Percentiles rank a stretch among this genome's conserved stretches.
Evolutionary conservation across 2,113 vertebrate genomes (phyloP).

Genomic region (Hucho hucho): DNA sequence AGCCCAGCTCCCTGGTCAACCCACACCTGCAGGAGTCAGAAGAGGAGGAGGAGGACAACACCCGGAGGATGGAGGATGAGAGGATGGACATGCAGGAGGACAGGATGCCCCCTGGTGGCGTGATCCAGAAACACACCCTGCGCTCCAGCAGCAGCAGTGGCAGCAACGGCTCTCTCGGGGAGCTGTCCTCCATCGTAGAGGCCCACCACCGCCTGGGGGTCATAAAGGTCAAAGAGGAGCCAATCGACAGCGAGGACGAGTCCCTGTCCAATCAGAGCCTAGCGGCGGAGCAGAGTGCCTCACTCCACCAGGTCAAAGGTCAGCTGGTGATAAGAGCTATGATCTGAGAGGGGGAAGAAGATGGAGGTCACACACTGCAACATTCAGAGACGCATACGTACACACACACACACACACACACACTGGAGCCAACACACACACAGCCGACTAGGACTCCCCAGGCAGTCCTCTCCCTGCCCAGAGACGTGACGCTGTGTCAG

Average conservation of each 20-base stretch:
- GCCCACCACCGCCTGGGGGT: conserved; percentile 79
- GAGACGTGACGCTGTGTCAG: conserved; percentile 41
- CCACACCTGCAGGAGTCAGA: conserved; percentile 91
- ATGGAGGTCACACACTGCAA: conserved; percentile 56
- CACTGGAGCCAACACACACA: conserved; percentile 10
- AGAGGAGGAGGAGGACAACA: conserved; percentile 89
- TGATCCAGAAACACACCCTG: conserved; percentile 83
- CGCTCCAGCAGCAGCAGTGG: conserved; percentile 76
- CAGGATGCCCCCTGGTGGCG: conserved; percentile 76
- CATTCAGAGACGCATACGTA: conserved; percentile 51
- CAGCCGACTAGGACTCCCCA: conserved; percentile 17
- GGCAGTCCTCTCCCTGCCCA: conserved; percentile 42
- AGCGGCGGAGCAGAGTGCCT: conserved; percentile 86
- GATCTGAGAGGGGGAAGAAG: conserved; percentile 77
- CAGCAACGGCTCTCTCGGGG: conserved; percentile 64
- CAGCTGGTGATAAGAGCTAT: conserved; percentile 95
- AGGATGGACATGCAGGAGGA: conserved; percentile 80
- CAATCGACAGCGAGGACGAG: conserved; percentile 89
- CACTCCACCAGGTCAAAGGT: conserved; percentile 97
- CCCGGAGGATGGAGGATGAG: conserved; percentile 68
- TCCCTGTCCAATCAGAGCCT: conserved; percentile 82
- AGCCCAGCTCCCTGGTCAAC: conserved; percentile 70
- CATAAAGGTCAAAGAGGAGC: conserved; percentile 96
- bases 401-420: conserved; percentile 24
- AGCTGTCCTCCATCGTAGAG: conserved; percentile 60